A percentile compares a stretch with the other conserved stretches of the same genome.
These are phyloP conservation scores for Bombus affinis DNA, from an alignment of 1,140 invertebrate species.

Conservation along the genomic window DNA sequence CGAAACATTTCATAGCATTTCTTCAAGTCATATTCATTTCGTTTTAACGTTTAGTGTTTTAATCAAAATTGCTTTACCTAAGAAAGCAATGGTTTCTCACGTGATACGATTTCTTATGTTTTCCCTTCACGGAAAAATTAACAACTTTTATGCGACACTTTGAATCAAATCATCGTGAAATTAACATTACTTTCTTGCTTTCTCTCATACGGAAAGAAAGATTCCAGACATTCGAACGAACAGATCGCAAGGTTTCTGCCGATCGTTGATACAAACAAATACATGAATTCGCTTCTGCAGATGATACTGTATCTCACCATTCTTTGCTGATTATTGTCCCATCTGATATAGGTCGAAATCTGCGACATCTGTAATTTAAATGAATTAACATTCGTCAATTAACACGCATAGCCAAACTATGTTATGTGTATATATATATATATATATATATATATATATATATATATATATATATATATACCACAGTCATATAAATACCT, in stretches of 20 bases:
- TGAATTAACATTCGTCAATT: neutral
- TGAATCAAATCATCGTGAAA: conserved; percentile 62
- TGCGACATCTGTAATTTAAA: conserved; percentile 72
- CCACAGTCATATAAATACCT: conserved; percentile 68
- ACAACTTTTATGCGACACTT: conserved; percentile 7
- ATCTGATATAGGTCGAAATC: conserved; percentile 80
- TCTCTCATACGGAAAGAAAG: conserved; percentile 70
- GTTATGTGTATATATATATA: too few relatives aligned
- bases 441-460: too few relatives aligned
- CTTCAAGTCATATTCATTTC: neutral
- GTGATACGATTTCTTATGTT: neutral
- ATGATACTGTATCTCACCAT: conserved; percentile 78
- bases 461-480: too few relatives aligned
- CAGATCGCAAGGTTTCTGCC: conserved; percentile 69
- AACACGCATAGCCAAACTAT: neutral
- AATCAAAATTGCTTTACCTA: neutral
- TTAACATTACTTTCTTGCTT: conserved; percentile 53
- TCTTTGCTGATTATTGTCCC: conserved; percentile 78
- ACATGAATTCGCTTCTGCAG: conserved; percentile 67
- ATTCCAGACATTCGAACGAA: conserved; percentile 73
- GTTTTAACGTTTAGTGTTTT: neutral
- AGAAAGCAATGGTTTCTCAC: conserved; percentile 1
- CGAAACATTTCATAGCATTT: neutral
- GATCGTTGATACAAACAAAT: conserved; percentile 71
- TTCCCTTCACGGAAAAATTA: conserved; percentile 14